Evolutionary conservation across 2,888 invertebrate genomes (phyloP), one percentile per base, ranked within the genome.

Genomic region (Ommatoiulus sabulosus): DNA sequence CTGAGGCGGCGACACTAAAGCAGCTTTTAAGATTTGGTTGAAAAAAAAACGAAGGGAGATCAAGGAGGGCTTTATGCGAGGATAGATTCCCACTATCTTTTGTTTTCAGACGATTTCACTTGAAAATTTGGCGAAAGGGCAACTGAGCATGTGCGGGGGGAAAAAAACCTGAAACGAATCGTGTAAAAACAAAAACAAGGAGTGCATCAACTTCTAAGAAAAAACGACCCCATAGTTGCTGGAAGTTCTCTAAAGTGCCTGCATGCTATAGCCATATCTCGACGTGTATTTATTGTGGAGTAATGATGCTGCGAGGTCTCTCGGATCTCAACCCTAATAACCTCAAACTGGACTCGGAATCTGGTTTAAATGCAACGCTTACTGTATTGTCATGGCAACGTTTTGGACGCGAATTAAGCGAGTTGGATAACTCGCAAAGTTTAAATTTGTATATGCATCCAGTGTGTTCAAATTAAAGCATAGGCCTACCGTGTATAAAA

Each of bases 51-150:
- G 24, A 8, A 20, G 20, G 7, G 72, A 72, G 72, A 72, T 72
- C 72, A 72, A 72, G 72, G 72, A 8, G 24, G 8, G 72, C 72
- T 72, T 72, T 72, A 72, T 72, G 72, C 72, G 72, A 72, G 72
- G 72, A 72, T 24, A 72, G 24, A 72, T 24, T 72, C 72, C 72
- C 72, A 72, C 72, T 72, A 72, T 72, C 72, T 72, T 72, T 72
- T 72, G 72, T 72, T 72, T 72, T 72, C 72, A 72, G 72, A 20
- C 72, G 72, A 72, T 72, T 72, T 72, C 72, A 72, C 72, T 72
- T 24, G 72, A 72, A 72, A 72, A 72, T 72, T 72, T 24, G 72
- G 72, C 72, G 72, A 72, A 72, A 72, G 72, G 24, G 24, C 20
- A 24, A 72, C 72, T 20, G 20, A 20, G 72, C 72, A 72, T 72